Conservation (phyloP, 2,113 vertebrate genomes). For the Lasiurus cinereus region DNA sequence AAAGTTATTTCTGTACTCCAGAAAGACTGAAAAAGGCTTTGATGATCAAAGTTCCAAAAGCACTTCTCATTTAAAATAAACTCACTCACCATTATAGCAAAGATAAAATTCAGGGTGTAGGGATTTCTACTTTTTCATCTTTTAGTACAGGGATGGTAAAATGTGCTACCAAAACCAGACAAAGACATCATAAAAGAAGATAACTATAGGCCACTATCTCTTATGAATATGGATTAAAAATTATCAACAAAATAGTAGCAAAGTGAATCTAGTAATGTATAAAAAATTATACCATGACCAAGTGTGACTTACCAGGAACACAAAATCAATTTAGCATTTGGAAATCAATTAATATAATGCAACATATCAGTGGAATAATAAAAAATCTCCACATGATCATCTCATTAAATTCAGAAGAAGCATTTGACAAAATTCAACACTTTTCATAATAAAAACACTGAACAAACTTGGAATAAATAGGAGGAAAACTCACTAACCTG, state of each 20-base stretch:
- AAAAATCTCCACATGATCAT: background rate
- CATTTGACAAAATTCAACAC: background rate
- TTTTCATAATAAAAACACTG: background rate
- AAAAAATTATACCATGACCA: background rate
- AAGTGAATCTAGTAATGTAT: background rate
- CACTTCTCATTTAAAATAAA: background rate
- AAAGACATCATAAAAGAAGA: background rate
- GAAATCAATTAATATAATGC: background rate
- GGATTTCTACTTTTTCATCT: background rate
- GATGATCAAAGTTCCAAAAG: background rate
- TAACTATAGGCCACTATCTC: background rate
- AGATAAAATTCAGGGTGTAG: background rate
- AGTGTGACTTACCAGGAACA: background rate
- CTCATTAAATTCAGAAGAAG: background rate
- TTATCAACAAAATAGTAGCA: background rate
- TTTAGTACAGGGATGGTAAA: background rate
- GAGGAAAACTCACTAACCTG: background rate
- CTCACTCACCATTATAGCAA: background rate
- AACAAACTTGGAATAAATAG: background rate
- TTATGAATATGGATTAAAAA: background rate
- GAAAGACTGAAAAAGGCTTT: background rate
- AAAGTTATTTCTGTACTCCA: background rate
- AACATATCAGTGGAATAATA: background rate
- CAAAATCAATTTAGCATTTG: background rate
- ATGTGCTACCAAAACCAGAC: background rate